A percentile compares a stretch with the other conserved stretches of the same genome.
phyloP scores from a whole-genome alignment of 1,140 invertebrate genomes.

The Scaptomyza montana region DNA sequence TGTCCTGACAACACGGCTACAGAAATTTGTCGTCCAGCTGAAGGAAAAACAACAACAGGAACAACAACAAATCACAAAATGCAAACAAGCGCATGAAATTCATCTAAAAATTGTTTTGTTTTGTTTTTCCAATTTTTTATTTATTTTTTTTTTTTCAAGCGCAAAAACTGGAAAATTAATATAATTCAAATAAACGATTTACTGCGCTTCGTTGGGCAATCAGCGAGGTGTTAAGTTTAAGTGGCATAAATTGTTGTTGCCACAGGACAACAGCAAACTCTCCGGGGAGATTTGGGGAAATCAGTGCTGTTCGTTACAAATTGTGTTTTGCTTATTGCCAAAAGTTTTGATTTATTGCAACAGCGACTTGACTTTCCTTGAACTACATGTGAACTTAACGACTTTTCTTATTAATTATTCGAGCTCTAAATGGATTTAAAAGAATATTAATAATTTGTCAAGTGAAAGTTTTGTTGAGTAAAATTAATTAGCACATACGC shows the following conservation, averaged over 20 bases:
- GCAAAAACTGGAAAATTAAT: conserved; percentile 60
- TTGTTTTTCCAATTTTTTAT: conserved; percentile 14
- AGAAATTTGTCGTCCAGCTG: conserved; percentile 55
- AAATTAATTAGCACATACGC: too few species aligned
- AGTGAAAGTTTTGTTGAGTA: neutral
- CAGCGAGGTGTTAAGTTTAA: conserved; percentile 70
- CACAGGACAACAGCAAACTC: conserved; percentile 14
- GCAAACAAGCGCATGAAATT: conserved; percentile 64
- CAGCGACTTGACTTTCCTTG: neutral
- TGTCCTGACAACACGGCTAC: conserved; percentile 71
- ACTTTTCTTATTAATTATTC: conserved; percentile 5
- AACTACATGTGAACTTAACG: conserved; percentile 24
- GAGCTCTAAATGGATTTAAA: neutral
- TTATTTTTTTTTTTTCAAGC: conserved; percentile 9
- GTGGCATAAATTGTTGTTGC: conserved; percentile 67
- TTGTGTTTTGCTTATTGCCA: conserved; percentile 20
- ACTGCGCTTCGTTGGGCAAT: conserved; percentile 62
- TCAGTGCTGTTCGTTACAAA: conserved; percentile 6
- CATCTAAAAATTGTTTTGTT: conserved; percentile 39
- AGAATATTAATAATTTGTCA: neutral
- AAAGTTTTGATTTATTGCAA: conserved; percentile 48
- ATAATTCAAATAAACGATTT: conserved; percentile 77
- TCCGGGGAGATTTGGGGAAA: neutral
- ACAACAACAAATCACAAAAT: conserved; percentile 51
- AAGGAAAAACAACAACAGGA: conserved; percentile 11